These are phyloP conservation scores for Caenorhabditis doughertyi DNA, from an alignment of 2,888 invertebrate genomes.

Conservation along the genomic window DNA sequence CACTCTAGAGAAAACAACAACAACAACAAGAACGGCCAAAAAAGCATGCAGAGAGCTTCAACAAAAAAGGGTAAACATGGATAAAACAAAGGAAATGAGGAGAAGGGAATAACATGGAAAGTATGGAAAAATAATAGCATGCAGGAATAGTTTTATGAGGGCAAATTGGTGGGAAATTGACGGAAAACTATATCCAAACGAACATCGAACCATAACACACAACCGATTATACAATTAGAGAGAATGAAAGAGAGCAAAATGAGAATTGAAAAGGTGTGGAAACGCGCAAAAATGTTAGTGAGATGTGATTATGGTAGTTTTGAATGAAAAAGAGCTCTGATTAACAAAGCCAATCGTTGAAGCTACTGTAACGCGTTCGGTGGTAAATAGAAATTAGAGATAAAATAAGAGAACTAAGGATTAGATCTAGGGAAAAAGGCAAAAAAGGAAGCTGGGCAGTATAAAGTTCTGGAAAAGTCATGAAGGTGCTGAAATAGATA, in stretches of 20 bases:
- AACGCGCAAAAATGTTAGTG: slow-evolving; percentile 39
- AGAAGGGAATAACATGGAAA: background rate
- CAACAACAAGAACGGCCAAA: slow-evolving; percentile 1
- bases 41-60: background rate
- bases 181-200: slow-evolving; percentile 41
- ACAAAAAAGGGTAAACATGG: slow-evolving; percentile 8
- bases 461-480: slow-evolving; percentile 10
- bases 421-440: slow-evolving; percentile 8
- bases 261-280: background rate
- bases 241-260: background rate
- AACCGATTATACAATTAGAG: slow-evolving; percentile 11
- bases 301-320: background rate
- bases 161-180: background rate
- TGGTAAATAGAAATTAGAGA: background rate
- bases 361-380: background rate
- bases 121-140: background rate
- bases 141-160: background rate
- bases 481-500: background rate
- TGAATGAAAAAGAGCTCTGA: background rate
- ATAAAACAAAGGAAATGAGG: background rate
- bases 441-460: slow-evolving; percentile 2
- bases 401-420: slow-evolving; percentile 22
- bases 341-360: too few species aligned
- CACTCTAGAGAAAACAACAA: slow-evolving; percentile 17
- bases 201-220: slow-evolving; percentile 42